These are phyloP conservation scores for Heliconius himera DNA, from an alignment of 1,140 invertebrate species.

Conservation along the genomic window DNA sequence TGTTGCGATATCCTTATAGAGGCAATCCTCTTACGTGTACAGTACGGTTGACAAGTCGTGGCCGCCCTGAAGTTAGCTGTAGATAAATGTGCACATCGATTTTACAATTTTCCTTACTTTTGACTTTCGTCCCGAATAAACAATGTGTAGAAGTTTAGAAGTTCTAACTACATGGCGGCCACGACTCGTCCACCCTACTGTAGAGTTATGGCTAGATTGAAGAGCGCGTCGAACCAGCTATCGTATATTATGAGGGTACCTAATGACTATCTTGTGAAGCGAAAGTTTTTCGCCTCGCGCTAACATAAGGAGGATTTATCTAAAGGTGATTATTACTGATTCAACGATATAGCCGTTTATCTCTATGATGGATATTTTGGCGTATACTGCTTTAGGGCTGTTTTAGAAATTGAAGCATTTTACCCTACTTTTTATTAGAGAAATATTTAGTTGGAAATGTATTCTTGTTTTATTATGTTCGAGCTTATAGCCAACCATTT, in stretches of 20 bases:
- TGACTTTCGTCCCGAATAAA: too few species aligned
- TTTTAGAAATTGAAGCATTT: not conserved
- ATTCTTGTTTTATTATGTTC: not conserved
- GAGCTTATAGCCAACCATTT: too few species aligned
- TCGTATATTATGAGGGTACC: conserved; percentile 57
- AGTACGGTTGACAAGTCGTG: too few species aligned
- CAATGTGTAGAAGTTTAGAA: too few species aligned
- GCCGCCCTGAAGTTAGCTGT: too few species aligned
- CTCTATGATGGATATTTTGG: conserved; percentile 22
- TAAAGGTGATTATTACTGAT: conserved; percentile 59
- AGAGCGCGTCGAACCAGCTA: conserved; percentile 49
- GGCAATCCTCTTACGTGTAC: conserved; percentile 67
- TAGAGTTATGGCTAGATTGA: conserved; percentile 59
- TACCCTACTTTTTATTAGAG: not conserved
- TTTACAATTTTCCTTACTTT: too few species aligned
- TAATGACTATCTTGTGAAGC: conserved; percentile 70
- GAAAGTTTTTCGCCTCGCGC: conserved; percentile 64
- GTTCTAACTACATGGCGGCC: too few species aligned
- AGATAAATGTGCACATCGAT: too few species aligned
- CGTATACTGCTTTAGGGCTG: not conserved
- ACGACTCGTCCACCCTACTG: too few species aligned
- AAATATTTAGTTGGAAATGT: not conserved
- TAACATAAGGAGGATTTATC: conserved; percentile 57
- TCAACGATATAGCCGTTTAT: conserved; percentile 40
- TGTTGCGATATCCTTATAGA: conserved; percentile 75